These are phyloP conservation scores for Darevskia nairensis DNA, from an alignment of 2,797 vertebrate genomes.

Conservation along the genomic window DNA sequence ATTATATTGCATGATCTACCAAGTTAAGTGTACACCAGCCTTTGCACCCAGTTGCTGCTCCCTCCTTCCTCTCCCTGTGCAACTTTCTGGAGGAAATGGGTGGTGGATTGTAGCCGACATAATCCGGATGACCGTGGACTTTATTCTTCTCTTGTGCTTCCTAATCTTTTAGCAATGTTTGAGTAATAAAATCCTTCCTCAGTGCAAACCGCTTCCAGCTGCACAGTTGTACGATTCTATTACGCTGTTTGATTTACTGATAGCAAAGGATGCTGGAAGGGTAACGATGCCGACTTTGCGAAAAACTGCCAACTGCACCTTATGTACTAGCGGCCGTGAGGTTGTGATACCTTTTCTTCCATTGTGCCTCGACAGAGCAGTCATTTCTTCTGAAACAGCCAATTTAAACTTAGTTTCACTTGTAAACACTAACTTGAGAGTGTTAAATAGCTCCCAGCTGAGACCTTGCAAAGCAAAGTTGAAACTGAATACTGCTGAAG, in stretches of 20 bases:
- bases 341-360: conserved; percentile 11
- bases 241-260: conserved; percentile 23
- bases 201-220: conserved; percentile 11
- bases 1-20: background rate
- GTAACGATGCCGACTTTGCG: background rate
- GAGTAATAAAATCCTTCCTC: conserved; percentile 29
- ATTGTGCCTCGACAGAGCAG: background rate
- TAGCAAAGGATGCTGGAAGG: conserved; percentile 28
- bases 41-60: background rate
- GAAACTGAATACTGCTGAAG: conserved; percentile 29
- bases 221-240: conserved; percentile 10
- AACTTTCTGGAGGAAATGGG: background rate
- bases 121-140: conserved; percentile 20
- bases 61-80: background rate
- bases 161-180: conserved; percentile 24
- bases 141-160: conserved; percentile 26
- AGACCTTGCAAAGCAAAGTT: conserved; percentile 13
- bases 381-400: conserved; percentile 14
- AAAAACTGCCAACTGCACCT: conserved; percentile 14
- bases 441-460: conserved; percentile 36
- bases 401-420: conserved; percentile 13
- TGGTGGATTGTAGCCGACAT: background rate
- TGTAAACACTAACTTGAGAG: conserved; percentile 41
- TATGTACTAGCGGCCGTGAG: background rate
- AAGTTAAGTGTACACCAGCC: too few relatives aligned